Conservation (phyloP, 2,797 vertebrate genomes). For the Pangasius krempfi region DNA sequence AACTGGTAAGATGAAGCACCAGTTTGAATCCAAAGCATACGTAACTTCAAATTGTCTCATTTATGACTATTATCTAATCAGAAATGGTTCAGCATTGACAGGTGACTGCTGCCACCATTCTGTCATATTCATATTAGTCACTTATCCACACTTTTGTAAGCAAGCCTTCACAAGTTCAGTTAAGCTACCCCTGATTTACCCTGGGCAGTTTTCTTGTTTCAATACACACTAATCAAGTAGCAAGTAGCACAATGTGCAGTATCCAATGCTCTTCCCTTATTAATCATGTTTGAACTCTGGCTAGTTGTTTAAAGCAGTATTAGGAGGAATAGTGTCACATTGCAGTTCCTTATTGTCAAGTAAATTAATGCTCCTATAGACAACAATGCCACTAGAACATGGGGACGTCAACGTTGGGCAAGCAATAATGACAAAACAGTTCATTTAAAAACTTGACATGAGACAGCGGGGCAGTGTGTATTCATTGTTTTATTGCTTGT, state of each 20-base stretch:
- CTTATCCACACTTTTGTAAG: not conserved
- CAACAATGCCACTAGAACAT: not conserved
- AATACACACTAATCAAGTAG: not conserved
- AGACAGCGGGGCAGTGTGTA: not conserved
- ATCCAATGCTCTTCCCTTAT: not conserved
- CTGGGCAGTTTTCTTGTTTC: not conserved
- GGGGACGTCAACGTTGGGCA: too few relatives aligned
- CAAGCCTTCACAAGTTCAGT: not conserved
- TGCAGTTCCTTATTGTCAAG: not conserved
- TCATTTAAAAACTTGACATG: constrained; percentile 22
- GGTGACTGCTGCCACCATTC: not conserved
- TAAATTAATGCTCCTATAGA: not conserved
- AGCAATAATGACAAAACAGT: not conserved
- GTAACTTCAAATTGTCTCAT: not conserved
- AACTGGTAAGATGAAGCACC: not conserved
- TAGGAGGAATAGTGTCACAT: not conserved
- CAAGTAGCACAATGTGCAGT: not conserved
- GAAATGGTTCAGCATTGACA: not conserved
- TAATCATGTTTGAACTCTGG: not conserved
- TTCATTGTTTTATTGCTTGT: not conserved
- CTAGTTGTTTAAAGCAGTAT: not conserved
- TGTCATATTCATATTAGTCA: not conserved
- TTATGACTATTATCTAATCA: not conserved
- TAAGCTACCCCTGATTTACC: not conserved
- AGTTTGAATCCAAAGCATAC: not conserved